phyloP scores from a whole-genome alignment of 2,113 vertebrate genomes.

The Leptobrachium ailaonicum region DNA sequence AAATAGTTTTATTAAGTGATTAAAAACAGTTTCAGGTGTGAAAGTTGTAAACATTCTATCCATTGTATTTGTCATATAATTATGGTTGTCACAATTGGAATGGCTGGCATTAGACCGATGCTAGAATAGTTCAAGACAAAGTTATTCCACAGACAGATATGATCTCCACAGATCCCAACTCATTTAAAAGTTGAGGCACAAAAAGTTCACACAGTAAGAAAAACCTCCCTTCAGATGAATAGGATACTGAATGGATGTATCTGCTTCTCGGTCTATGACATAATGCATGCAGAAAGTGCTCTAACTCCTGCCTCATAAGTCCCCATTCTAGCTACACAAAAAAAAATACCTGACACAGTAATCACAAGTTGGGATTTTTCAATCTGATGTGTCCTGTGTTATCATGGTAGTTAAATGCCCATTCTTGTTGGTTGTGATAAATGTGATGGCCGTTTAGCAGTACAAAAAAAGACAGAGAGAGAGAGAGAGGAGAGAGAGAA shows the following conservation, averaged over 20 bases:
- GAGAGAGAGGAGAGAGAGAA: conserved; percentile 49
- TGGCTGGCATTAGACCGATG: too few species aligned
- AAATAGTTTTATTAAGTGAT: too few species aligned
- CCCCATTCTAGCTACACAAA: conserved; percentile 64
- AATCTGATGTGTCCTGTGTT: conserved; percentile 83
- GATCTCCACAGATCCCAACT: neutral
- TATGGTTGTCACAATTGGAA: too few species aligned
- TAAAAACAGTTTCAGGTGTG: too few species aligned
- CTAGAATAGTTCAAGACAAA: too few species aligned
- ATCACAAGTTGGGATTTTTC: conserved; percentile 81
- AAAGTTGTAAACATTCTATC: too few species aligned
- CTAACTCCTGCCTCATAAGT: conserved; percentile 66
- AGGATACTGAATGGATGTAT: conserved; percentile 78
- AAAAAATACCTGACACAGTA: conserved; percentile 82
- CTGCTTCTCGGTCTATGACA: conserved; percentile 77
- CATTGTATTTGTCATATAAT: too few species aligned
- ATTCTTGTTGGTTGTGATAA: conserved; percentile 89
- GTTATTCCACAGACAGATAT: too few species aligned
- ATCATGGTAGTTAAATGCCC: conserved; percentile 80
- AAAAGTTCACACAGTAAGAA: neutral
- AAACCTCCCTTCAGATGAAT: conserved; percentile 59
- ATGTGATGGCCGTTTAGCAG: conserved; percentile 90
- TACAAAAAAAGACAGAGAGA: conserved; percentile 79
- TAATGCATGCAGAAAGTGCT: conserved; percentile 80
- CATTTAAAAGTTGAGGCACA: neutral